Conservation (phyloP, 2,797 vertebrate species). For the Ptychobarbus kaznakovi region DNA sequence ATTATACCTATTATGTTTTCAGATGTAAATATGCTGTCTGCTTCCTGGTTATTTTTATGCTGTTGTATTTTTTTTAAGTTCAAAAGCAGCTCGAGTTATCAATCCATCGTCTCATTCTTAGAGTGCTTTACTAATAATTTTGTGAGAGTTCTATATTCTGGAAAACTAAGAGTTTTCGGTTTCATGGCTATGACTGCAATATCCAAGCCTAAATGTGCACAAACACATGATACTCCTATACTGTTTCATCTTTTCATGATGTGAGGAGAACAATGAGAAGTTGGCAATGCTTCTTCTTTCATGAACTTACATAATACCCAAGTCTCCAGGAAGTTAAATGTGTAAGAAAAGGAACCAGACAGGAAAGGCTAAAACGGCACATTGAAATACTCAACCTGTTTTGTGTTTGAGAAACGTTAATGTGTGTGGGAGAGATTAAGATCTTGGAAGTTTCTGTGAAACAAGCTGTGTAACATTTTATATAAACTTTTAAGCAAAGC, state of each 20-base stretch:
- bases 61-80: neutral
- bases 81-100: neutral
- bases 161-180: neutral
- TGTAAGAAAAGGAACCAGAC: neutral
- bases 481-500: neutral
- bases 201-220: neutral
- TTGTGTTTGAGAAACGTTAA: neutral
- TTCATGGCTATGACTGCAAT: neutral
- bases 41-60: neutral
- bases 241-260: neutral
- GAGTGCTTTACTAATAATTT: neutral
- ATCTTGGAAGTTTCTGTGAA: slow-evolving; percentile 24
- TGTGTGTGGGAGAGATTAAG: neutral
- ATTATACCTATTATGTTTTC: neutral
- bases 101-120: neutral
- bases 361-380: neutral
- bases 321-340: slow-evolving; percentile 19
- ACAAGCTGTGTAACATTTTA: slow-evolving; percentile 32
- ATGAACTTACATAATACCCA: neutral
- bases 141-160: neutral
- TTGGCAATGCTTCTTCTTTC: neutral
- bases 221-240: neutral
- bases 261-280: neutral
- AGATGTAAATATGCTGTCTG: neutral
- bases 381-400: neutral